Conservation (phyloP, 2,888 invertebrate genomes). For the Dioctria rufipes region DNA sequence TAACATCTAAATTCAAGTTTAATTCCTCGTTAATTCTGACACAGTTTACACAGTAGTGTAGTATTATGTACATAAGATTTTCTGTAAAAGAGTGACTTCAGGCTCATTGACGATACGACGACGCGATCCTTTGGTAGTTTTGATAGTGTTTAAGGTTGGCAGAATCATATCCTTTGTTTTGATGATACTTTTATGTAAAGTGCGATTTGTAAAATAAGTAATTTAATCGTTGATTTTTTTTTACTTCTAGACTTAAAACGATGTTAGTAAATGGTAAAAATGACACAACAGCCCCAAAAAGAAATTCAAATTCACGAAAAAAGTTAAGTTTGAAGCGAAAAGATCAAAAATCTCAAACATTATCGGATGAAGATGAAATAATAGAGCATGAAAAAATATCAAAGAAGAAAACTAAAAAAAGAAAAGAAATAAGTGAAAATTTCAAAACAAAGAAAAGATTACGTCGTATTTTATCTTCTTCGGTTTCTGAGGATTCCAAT, state of each 20-base stretch:
- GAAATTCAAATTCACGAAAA: neutral
- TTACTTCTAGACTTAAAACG: constrained; percentile 65
- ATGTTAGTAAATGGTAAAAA: constrained; percentile 64
- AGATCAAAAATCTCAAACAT: neutral
- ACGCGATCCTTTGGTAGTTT: too few species aligned
- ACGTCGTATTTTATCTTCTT: neutral
- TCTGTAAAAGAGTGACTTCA: too few species aligned
- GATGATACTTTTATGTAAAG: neutral
- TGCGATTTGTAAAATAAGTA: neutral
- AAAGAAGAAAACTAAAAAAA: neutral
- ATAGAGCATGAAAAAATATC: neutral
- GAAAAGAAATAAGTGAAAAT: constrained; percentile 3
- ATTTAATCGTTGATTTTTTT: neutral
- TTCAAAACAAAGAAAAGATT: neutral
- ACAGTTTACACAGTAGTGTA: too few species aligned
- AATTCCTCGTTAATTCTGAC: too few species aligned
- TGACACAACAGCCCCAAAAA: neutral
- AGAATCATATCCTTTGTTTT: too few species aligned
- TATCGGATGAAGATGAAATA: neutral
- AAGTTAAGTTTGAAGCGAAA: neutral
- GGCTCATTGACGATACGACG: too few species aligned
- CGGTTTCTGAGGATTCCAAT: neutral
- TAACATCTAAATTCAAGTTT: too few species aligned
- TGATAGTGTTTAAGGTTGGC: too few species aligned
- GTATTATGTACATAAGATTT: too few species aligned